These are phyloP conservation scores for Catocala nupta DNA, from an alignment of 2,888 invertebrate genomes.

Conservation along the genomic window DNA sequence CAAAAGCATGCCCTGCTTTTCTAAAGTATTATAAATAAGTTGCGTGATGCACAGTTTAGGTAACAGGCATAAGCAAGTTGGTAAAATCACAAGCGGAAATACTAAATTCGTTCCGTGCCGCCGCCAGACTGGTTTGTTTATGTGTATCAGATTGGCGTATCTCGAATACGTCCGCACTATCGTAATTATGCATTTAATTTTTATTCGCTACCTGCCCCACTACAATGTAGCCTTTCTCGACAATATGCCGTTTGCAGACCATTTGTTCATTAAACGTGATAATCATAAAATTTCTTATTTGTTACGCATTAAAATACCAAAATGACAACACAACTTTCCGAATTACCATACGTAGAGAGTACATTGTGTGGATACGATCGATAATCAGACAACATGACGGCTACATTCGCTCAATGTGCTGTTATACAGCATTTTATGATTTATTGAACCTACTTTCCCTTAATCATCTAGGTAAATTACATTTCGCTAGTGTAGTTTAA, in stretches of 20 bases:
- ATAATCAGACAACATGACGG: constrained; percentile 12
- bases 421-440: constrained; percentile 36
- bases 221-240: constrained; percentile 10
- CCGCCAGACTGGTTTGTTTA: constrained; percentile 54
- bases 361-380: constrained; percentile 24
- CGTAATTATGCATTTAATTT: constrained; percentile 54
- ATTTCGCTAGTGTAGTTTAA: constrained; percentile 26
- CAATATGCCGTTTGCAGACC: too few relatives aligned
- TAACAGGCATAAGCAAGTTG: constrained; percentile 28
- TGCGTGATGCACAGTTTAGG: constrained; percentile 9
- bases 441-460: constrained; percentile 44
- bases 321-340: constrained; percentile 21
- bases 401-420: constrained; percentile 12
- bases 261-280: not conserved
- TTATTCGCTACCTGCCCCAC: constrained; percentile 36
- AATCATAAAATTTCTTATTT: constrained; percentile 3
- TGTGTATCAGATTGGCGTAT: constrained; percentile 58
- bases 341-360: constrained; percentile 25
- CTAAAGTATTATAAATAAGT: not conserved
- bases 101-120: constrained; percentile 61
- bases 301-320: constrained; percentile 5
- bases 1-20: too few relatives aligned
- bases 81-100: constrained; percentile 51
- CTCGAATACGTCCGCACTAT: constrained; percentile 54
- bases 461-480: constrained; percentile 45